Percentiles rank a stretch among this genome's conserved stretches.
Conservation (phyloP, 2,797 vertebrate genomes). For the Arnoldichthys spilopterus region DNA sequence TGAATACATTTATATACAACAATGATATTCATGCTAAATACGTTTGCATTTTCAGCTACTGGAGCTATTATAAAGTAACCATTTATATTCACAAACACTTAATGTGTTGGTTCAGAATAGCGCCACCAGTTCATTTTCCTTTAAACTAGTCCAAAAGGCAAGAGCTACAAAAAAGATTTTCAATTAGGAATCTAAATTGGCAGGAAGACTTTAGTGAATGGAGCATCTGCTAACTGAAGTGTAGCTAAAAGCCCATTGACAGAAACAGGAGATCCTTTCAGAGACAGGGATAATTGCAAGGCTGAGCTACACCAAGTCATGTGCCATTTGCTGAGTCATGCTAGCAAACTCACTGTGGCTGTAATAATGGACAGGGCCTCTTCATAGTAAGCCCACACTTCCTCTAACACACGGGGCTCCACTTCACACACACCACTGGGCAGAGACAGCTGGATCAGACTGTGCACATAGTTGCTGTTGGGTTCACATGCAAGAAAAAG, state of each 20-base stretch:
- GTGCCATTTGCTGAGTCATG: constrained; percentile 63
- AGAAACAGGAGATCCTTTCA: constrained; percentile 67
- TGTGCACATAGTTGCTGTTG: constrained; percentile 87
- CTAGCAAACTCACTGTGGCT: constrained; percentile 78
- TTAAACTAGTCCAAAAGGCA: constrained; percentile 21
- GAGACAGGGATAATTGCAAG: constrained; percentile 75
- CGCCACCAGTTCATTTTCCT: constrained; percentile 23
- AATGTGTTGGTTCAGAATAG: constrained; percentile 24
- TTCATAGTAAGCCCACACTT: constrained; percentile 87
- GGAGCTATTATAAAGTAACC: neutral
- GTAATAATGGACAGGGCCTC: constrained; percentile 83
- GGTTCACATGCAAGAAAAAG: constrained; percentile 3
- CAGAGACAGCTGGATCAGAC: constrained; percentile 87
- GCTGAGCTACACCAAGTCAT: constrained; percentile 59
- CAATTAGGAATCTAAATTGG: constrained; percentile 78
- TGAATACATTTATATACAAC: neutral
- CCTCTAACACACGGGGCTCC: constrained; percentile 80
- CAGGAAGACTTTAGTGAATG: constrained; percentile 81
- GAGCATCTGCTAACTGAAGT: constrained; percentile 82
- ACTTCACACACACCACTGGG: constrained; percentile 78
- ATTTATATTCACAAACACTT: neutral
- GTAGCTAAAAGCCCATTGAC: constrained; percentile 80
- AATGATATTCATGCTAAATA: neutral
- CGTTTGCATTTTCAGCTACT: neutral
- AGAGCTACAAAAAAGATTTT: constrained; percentile 38